A percentile compares a stretch with the other conserved stretches of the same genome.
Conservation (phyloP, 2,797 vertebrate species). For the Coregonus ussuriensis region DNA sequence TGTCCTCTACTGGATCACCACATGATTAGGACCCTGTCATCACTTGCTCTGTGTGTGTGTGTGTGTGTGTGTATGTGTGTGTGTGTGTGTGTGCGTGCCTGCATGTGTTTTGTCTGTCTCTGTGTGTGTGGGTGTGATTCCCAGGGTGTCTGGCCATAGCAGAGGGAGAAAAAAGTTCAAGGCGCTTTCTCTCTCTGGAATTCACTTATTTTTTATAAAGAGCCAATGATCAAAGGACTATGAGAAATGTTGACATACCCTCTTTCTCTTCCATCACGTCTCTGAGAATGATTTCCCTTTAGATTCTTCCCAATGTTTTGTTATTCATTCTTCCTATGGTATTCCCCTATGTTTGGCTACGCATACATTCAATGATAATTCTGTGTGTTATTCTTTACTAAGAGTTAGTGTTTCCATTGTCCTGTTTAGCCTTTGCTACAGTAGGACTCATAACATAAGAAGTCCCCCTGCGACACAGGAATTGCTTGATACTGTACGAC, state of each 20-base stretch:
- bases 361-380: not conserved
- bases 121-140: not conserved
- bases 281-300: not conserved
- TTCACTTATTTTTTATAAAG: not conserved
- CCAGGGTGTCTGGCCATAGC: not conserved
- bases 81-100: no score
- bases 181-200: not conserved
- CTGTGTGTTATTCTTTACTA: not conserved
- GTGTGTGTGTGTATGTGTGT: no score
- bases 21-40: not conserved
- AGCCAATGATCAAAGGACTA: not conserved
- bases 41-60: not conserved
- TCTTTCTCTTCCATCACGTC: not conserved
- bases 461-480: conserved; percentile 5
- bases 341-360: not conserved
- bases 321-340: not conserved
- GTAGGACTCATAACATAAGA: not conserved
- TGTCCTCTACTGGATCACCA: conserved; percentile 3
- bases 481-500: conserved; percentile 3
- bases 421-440: not conserved
- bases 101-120: not conserved
- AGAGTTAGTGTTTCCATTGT: not conserved
- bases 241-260: not conserved
- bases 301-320: not conserved
- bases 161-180: not conserved